Conservation (phyloP, 2,888 invertebrate species). For the Spatulosminthurus flaviceps region DNA sequence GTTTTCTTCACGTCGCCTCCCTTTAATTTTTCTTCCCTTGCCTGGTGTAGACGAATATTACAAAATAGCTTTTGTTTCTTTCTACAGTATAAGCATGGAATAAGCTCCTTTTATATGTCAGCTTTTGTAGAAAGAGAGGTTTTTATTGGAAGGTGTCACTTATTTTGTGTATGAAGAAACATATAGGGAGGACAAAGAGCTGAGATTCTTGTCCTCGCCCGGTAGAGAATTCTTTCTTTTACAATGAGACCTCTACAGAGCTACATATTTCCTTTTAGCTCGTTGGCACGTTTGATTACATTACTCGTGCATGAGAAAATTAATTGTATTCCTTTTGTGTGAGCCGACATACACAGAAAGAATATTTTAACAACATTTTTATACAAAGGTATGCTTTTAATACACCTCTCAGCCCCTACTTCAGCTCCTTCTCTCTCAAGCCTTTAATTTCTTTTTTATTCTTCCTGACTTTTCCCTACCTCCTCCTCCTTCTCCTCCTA, state of each 20-base stretch:
- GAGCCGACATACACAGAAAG: not conserved
- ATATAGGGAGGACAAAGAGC: no score
- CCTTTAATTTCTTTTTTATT: slow-evolving; percentile 11
- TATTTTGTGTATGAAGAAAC: no score
- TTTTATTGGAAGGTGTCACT: no score
- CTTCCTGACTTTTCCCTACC: not conserved
- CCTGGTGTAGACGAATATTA: not conserved
- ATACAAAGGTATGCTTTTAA: slow-evolving; percentile 13
- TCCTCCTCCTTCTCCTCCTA: not conserved
- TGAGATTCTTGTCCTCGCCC: no score
- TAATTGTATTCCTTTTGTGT: slow-evolving; percentile 16
- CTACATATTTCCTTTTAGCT: slow-evolving; percentile 27
- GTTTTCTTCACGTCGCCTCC: no score
- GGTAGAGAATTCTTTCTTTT: no score
- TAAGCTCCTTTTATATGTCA: slow-evolving; percentile 7
- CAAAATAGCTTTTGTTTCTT: not conserved
- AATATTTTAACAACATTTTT: slow-evolving; percentile 8
- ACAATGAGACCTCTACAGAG: no score
- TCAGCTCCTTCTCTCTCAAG: not conserved
- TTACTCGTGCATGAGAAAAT: slow-evolving; percentile 24
- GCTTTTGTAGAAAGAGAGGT: no score
- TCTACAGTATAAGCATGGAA: not conserved
- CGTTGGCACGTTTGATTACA: slow-evolving; percentile 32
- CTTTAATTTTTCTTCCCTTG: no score
- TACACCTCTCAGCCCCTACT: not conserved